Base-by-base conservation (phyloP, 2,888 invertebrate species). In the Athetis lepigone region DNA sequence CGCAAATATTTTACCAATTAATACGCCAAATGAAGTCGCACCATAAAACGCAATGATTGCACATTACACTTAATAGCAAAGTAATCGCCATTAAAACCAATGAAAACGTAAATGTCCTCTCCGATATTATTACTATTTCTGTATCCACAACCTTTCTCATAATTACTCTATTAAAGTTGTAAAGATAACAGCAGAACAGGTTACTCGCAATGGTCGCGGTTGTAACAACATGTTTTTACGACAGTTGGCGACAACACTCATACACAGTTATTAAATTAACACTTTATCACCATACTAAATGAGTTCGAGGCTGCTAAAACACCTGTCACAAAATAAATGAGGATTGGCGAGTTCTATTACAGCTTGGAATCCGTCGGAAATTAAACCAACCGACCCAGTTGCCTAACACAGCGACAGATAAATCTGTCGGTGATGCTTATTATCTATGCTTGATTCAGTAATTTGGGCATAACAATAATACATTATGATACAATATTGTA, bases 211-310 rank as follows among this genome's bases (percentile, higher is more conserved):
- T 40, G 54, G 54, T 27, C 29, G 16, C 40, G 25, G 8, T 27
- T 27, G 18, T 74, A 63, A 72, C 55, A 43, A 57, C 56, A 55
- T 46, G 63, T 58, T 72, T 71, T 72, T 73, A 72, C 50, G 63
- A 72, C 55, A 62, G 52, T 57, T 52, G 54, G 74, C 55, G 74
- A 73, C 71, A 69, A 58, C 70, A 50, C 54, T 73, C 69, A 58
- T 69, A 46, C 51, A 36, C 54, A 73, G 57, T 73, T 71, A 72
- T 74, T 71, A 73, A 73, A 71, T 70, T 66, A 67, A 55, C 55
- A 51, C 63, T 51, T 69, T 74, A 63, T 52, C 23, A 29, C 36
- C 5, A 9, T 39, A 29, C 46, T 69, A 58, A 69, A 73, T 57
- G 42, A 50, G 18, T 50, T 51, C 19, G 45, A 39, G 55, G 50